These are phyloP conservation scores for Hydrolagus affinis DNA, from an alignment of 2,113 vertebrate species.

Conservation along the genomic window DNA sequence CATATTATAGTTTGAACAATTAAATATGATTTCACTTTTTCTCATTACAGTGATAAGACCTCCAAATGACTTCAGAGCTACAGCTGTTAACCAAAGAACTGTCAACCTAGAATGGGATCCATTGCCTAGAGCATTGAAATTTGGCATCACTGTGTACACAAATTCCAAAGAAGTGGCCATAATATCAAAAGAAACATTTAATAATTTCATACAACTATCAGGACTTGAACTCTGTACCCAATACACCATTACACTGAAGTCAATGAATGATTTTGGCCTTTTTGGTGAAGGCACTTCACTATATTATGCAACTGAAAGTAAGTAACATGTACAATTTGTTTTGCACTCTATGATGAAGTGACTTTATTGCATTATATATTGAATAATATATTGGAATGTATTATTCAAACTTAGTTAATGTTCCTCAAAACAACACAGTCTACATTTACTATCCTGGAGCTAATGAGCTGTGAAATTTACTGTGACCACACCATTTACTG, in stretches of 20 bases:
- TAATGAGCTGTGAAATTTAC: background rate
- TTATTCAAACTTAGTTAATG: too few relatives aligned
- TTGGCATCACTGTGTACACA: conserved; percentile 43
- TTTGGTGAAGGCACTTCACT: conserved; percentile 49
- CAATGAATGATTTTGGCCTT: conserved; percentile 50
- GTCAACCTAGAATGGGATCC: conserved; percentile 48
- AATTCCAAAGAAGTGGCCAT: background rate
- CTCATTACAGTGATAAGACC: conserved; percentile 51
- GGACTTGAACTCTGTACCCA: conserved; percentile 51
- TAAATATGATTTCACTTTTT: conserved; percentile 26
- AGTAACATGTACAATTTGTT: conserved; percentile 40
- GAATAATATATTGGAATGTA: too few relatives aligned
- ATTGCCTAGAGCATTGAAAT: conserved; percentile 49
- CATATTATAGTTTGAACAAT: background rate
- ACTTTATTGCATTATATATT: background rate
- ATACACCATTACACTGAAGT: conserved; percentile 55
- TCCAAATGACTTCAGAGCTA: conserved; percentile 40
- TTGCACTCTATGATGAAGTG: background rate
- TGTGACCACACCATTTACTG: background rate
- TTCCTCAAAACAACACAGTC: too few relatives aligned
- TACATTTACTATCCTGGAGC: background rate
- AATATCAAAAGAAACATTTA: conserved; percentile 32
- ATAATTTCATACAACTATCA: conserved; percentile 38
- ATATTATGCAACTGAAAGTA: conserved; percentile 55
- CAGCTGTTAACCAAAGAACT: conserved; percentile 1